Evolutionary conservation across 92 coral and sea anemone species (phyloP).

Genomic region (Porites cylindrica): DNA sequence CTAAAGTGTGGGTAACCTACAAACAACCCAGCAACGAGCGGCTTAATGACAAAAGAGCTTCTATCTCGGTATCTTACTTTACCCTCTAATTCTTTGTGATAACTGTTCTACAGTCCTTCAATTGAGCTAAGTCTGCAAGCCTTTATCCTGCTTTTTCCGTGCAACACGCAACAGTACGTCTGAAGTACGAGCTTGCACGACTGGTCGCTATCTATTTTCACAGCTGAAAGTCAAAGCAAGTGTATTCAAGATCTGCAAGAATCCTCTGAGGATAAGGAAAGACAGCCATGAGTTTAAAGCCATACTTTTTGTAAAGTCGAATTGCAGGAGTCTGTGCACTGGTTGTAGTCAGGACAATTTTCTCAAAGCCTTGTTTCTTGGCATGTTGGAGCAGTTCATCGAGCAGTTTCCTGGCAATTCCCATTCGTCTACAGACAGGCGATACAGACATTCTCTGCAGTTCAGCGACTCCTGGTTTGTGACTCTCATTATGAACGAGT

Average conservation of each 20-base stretch:
- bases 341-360: constrained; percentile 64
- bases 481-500: constrained; percentile 49
- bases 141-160: too few relatives aligned
- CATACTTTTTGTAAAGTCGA: constrained; percentile 65
- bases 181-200: not conserved
- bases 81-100: too few relatives aligned
- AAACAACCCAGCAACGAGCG: too few relatives aligned
- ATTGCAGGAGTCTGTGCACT: constrained; percentile 78
- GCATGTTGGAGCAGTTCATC: constrained; percentile 62
- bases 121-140: too few relatives aligned
- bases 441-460: constrained; percentile 84
- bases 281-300: constrained; percentile 55
- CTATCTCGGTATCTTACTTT: too few relatives aligned
- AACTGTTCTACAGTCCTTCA: too few relatives aligned
- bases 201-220: not conserved
- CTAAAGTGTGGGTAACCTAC: too few relatives aligned
- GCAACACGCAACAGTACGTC: too few relatives aligned
- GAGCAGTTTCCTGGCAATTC: constrained; percentile 73
- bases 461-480: constrained; percentile 77
- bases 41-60: too few relatives aligned
- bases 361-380: constrained; percentile 47
- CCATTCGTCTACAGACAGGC: constrained; percentile 60
- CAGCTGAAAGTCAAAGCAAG: constrained; percentile 71
- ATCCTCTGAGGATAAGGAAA: constrained; percentile 78
- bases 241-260: constrained; percentile 59